Evolutionary conservation across 1,140 invertebrate genomes (phyloP).

Genomic region (Polyergus mexicanus): DNA sequence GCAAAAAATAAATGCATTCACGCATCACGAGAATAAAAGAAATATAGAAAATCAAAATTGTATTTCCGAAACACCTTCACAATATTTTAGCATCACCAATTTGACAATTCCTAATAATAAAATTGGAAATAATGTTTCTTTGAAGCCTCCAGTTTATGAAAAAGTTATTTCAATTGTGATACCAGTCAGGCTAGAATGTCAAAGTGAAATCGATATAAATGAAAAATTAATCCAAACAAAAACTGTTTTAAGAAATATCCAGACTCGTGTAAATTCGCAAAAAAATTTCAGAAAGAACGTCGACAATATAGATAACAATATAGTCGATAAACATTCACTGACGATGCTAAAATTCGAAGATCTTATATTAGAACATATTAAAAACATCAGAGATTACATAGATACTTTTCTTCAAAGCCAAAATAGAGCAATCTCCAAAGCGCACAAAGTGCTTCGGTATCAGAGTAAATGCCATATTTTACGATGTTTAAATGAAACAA

Average conservation of each 20-base stretch:
- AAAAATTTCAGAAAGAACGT: neutral
- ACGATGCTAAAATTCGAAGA: constrained; percentile 39
- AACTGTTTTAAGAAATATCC: constrained; percentile 1
- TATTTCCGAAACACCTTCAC: constrained; percentile 22
- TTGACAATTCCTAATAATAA: neutral
- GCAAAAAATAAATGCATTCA: constrained; percentile 3
- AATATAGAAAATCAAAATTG: neutral
- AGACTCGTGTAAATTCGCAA: neutral
- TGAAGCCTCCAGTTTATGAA: neutral
- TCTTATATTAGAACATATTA: constrained; percentile 47
- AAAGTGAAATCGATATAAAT: neutral
- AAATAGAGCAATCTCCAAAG: constrained; percentile 49
- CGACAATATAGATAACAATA: neutral
- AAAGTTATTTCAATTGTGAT: constrained; percentile 31
- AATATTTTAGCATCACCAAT: constrained; percentile 68
- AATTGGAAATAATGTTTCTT: neutral
- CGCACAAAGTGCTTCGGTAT: constrained; percentile 24
- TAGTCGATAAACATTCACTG: neutral
- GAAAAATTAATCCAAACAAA: neutral
- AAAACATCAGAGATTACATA: constrained; percentile 61
- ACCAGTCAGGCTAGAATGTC: neutral
- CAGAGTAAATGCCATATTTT: neutral
- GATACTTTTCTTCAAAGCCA: constrained; percentile 54
- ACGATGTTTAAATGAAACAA: neutral
- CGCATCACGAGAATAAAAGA: neutral